A percentile compares a stretch with the other conserved stretches of the same genome.
These are phyloP conservation scores for Nephrocerus scutellatus DNA, from an alignment of 2,888 invertebrate genomes.

Conservation along the genomic window DNA sequence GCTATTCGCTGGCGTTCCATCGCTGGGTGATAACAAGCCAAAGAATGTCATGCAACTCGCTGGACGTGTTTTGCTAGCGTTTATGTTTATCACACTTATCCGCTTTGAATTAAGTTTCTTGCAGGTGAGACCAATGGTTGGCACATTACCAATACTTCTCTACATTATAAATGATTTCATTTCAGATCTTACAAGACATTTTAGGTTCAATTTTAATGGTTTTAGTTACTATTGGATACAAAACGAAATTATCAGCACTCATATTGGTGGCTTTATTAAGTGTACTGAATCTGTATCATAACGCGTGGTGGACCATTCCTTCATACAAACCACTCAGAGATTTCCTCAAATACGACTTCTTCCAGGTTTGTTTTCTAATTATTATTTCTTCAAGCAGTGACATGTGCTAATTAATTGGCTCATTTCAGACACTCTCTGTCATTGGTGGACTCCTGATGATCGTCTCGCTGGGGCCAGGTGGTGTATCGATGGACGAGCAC, in stretches of 20 bases:
- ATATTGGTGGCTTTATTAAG: slow-evolving; percentile 84
- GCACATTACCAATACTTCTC: not conserved
- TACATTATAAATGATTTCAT: not conserved
- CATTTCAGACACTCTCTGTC: slow-evolving; percentile 91
- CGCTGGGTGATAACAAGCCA: slow-evolving; percentile 89
- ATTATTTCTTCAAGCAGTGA: slow-evolving; percentile 8
- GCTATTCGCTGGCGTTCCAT: slow-evolving; percentile 92
- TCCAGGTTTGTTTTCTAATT: slow-evolving; percentile 69
- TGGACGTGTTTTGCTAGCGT: slow-evolving; percentile 89
- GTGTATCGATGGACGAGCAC: slow-evolving; percentile 99
- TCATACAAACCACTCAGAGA: slow-evolving; percentile 93
- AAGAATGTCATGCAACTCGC: slow-evolving; percentile 94
- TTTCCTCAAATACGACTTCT: slow-evolving; percentile 99
- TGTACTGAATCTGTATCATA: slow-evolving; percentile 91
- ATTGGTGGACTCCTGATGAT: slow-evolving; percentile 98
- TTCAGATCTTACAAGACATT: slow-evolving; percentile 82
- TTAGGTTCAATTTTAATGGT: slow-evolving; percentile 92
- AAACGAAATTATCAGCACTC: slow-evolving; percentile 95
- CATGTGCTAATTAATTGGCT: not conserved
- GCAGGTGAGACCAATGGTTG: slow-evolving; percentile 54
- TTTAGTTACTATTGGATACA: slow-evolving; percentile 93
- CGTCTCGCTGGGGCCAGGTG: slow-evolving; percentile 95
- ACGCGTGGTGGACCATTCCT: slow-evolving; percentile 97
- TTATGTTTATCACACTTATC: slow-evolving; percentile 97
- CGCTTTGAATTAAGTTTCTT: slow-evolving; percentile 87